A percentile compares a stretch with the other conserved stretches of the same genome.
phyloP scores from a whole-genome alignment of 2,888 invertebrate species.

The Euproctis similis region DNA sequence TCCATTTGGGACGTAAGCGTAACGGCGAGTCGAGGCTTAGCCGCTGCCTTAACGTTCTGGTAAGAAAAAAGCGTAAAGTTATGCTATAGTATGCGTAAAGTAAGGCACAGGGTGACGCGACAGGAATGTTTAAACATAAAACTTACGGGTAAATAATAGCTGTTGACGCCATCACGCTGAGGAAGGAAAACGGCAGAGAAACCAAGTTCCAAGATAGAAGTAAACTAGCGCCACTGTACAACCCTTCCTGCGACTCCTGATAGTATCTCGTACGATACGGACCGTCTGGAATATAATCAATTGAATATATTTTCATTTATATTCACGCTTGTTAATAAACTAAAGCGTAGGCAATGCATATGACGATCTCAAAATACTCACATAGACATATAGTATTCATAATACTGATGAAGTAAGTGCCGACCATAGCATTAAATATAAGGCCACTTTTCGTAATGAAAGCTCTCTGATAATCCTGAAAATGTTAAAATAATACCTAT shows the following conservation, averaged over 20 bases:
- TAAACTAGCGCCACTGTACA: slow-evolving; percentile 90
- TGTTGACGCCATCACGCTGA: slow-evolving; percentile 82
- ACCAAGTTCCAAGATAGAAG: slow-evolving; percentile 87
- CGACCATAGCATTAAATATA: slow-evolving; percentile 80
- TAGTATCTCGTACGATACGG: slow-evolving; percentile 93
- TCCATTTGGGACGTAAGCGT: too few species aligned
- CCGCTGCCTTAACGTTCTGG: too few species aligned
- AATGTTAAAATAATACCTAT: slow-evolving; percentile 9
- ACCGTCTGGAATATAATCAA: slow-evolving; percentile 75
- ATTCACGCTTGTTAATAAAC: background rate
- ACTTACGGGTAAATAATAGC: slow-evolving; percentile 85
- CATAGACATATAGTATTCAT: slow-evolving; percentile 81
- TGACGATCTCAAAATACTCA: too few species aligned
- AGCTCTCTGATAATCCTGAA: slow-evolving; percentile 79
- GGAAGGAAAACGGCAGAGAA: slow-evolving; percentile 87
- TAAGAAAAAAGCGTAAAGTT: too few species aligned
- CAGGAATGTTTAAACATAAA: too few species aligned
- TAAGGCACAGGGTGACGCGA: too few species aligned
- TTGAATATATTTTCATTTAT: background rate
- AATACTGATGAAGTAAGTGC: slow-evolving; percentile 81
- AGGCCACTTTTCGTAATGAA: slow-evolving; percentile 83
- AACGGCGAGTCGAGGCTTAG: too few species aligned
- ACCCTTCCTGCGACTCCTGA: slow-evolving; percentile 91
- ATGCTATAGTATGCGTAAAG: too few species aligned
- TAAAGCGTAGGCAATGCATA: background rate